These are phyloP conservation scores for Clistopyga incitator DNA, from an alignment of 2,888 invertebrate genomes.

Conservation along the genomic window DNA sequence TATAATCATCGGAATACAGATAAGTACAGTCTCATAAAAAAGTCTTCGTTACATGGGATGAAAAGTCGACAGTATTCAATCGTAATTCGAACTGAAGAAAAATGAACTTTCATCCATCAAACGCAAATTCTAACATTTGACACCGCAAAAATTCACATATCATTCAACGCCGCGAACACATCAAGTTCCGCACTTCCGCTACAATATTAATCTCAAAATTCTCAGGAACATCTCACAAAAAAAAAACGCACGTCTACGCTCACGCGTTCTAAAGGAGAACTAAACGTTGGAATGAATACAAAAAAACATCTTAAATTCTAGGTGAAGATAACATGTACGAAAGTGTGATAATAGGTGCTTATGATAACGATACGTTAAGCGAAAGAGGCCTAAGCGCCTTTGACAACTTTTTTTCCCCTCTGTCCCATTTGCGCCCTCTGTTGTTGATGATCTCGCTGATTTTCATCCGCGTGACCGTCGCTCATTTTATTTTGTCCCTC, in stretches of 20 bases:
- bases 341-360: background rate
- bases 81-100: background rate
- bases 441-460: conserved; percentile 27
- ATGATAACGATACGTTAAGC: background rate
- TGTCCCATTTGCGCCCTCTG: conserved; percentile 53
- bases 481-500: background rate
- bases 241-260: background rate
- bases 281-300: background rate
- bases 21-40: background rate
- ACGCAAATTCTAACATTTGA: background rate
- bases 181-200: background rate
- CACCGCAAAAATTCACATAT: background rate
- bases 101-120: background rate
- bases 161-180: too few species aligned
- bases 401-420: conserved; percentile 63
- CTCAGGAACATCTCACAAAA: background rate
- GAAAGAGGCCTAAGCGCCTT: conserved; percentile 39
- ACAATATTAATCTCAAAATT: background rate
- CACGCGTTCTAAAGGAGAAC: background rate
- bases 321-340: background rate
- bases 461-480: conserved; percentile 10
- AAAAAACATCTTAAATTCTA: background rate
- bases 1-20: background rate
- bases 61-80: background rate
- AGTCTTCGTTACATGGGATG: background rate